phyloP scores from a whole-genome alignment of 2,888 invertebrate genomes.

The Spatulosminthurus flaviceps region DNA sequence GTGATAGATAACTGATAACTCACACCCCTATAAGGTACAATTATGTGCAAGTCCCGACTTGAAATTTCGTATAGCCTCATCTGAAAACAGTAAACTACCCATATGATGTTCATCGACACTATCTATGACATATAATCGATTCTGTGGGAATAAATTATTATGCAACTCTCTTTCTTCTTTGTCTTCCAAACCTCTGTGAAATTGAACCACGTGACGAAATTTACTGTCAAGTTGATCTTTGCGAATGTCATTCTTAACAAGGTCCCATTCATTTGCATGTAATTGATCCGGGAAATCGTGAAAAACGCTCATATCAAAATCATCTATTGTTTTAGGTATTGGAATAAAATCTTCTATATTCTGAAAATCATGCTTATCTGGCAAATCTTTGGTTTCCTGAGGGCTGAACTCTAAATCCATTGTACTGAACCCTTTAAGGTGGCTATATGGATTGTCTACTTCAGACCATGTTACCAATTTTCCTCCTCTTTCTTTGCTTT shows the following conservation, averaged over 20 bases:
- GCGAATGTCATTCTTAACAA: neutral
- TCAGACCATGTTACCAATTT: neutral
- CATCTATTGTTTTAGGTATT: neutral
- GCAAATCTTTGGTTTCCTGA: neutral
- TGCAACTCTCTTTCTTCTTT: neutral
- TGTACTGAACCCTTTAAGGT: neutral
- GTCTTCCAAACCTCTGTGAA: no score
- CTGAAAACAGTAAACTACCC: constrained; percentile 8
- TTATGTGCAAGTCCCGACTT: neutral
- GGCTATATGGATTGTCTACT: neutral
- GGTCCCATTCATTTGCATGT: neutral
- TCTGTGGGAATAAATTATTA: neutral
- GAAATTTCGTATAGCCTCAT: neutral
- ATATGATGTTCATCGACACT: neutral
- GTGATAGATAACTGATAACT: neutral
- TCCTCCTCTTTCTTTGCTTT: neutral
- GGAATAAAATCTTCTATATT: neutral
- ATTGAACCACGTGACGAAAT: no score
- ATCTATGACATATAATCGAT: neutral
- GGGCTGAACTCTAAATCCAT: neutral
- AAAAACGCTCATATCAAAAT: neutral
- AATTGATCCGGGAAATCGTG: neutral
- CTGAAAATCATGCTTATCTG: neutral
- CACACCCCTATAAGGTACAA: neutral
- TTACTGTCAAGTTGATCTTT: neutral